These are phyloP conservation scores for Aplocera efformata DNA, from an alignment of 2,888 invertebrate genomes.

Conservation along the genomic window DNA sequence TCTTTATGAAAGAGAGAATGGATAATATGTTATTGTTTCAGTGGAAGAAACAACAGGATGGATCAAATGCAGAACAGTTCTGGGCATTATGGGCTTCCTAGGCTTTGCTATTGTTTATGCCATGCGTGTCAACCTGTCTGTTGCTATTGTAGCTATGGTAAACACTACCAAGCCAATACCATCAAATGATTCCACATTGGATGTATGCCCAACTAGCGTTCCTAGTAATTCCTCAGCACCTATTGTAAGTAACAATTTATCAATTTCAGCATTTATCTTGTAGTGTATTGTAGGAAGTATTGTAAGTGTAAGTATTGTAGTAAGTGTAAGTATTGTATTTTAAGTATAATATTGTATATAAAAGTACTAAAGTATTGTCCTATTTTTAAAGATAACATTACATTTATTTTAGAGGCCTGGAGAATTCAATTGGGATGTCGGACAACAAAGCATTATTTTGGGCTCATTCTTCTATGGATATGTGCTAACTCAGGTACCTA, in stretches of 20 bases:
- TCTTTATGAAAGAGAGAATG: background rate
- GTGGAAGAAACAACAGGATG: constrained; percentile 83
- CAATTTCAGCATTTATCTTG: background rate
- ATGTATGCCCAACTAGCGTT: constrained; percentile 80
- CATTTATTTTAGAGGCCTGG: constrained; percentile 79
- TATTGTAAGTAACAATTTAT: constrained; percentile 46
- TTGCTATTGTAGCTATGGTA: constrained; percentile 97
- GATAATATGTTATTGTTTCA: constrained; percentile 28
- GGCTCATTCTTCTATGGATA: constrained; percentile 93
- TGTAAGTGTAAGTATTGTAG: too few relatives aligned
- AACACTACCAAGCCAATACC: constrained; percentile 84
- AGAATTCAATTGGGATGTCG: constrained; percentile 89
- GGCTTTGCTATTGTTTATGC: constrained; percentile 95
- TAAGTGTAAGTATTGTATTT: too few relatives aligned
- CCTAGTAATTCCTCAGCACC: constrained; percentile 65
- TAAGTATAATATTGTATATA: too few relatives aligned
- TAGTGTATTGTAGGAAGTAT: too few relatives aligned
- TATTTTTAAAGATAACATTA: background rate
- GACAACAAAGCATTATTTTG: constrained; percentile 88
- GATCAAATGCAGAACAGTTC: constrained; percentile 86
- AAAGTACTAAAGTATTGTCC: too few relatives aligned
- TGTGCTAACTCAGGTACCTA: constrained; percentile 86
- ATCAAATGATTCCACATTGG: constrained; percentile 77
- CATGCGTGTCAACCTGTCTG: constrained; percentile 94
- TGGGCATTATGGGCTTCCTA: constrained; percentile 91